Base-by-base conservation (phyloP, 2,888 invertebrate genomes). In the Leucozona laternaria region DNA sequence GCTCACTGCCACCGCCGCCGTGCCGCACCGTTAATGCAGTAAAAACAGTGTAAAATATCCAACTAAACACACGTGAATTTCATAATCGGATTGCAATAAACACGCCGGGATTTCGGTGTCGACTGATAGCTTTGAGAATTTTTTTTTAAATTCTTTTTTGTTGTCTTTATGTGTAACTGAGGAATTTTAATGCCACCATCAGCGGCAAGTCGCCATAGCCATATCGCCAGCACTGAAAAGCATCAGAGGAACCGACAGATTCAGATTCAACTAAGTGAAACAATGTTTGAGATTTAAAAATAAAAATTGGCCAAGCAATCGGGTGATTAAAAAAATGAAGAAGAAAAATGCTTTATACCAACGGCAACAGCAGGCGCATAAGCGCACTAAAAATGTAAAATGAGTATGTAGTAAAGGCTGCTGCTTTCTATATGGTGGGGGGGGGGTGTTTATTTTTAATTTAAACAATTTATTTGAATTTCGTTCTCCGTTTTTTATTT, bases 81-180 rank as follows among this genome's bases (percentile, higher is more conserved):
- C 79, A 84, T 84, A 79, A 79, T 75, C 83, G 79, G 79, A 84
- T 73, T 84, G 83, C 75, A 71, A 82, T 57, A 64, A 70, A 48
- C 55, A 79, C 79, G n/a, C n/a, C n/a, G 64, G 75, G 79, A 71
- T 75, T 71, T 81, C 45, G 62, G 53, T 80, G 68, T 71, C 76
- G 76, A 45, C 40, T 70, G 75, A 80, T 70, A 53, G 55, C 66
- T 43, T 66, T 66, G 66, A 77, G 68, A 37, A 68, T 60, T 7
- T 66, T 43, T 43, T 70, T 53, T 55, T 11, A 17, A 4, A 10
- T 17, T 17, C n/a, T 55, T 53, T 40, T 57, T 60, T 40, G 43
- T 48, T 45, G 13, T 45, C 70, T 80, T 20, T 40, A n/a, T 55
- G 62, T 72, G 64, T 57, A 77, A 72, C 43, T 40, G 72, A 82